Conservation (phyloP, 1,140 invertebrate genomes). For the Aphidius gifuensis region DNA sequence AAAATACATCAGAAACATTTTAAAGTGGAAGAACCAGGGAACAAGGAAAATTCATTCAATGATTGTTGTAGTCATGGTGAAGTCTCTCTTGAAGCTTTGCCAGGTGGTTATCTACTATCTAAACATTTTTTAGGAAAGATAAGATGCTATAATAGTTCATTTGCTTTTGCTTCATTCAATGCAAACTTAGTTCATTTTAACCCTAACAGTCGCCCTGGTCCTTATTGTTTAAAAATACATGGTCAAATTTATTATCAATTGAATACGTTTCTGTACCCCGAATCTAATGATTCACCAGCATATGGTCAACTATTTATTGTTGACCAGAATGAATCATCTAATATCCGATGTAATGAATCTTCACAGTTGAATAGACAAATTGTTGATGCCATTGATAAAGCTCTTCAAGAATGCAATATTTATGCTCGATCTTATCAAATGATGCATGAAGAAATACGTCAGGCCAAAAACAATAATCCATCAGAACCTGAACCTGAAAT, state of each 20-base stretch:
- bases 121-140: too few relatives aligned
- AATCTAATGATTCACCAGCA: slow-evolving; percentile 11
- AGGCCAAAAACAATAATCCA: neutral
- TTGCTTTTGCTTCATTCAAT: too few relatives aligned
- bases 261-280: slow-evolving; percentile 1
- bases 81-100: too few relatives aligned
- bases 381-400: slow-evolving; percentile 3
- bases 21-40: too few relatives aligned
- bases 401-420: slow-evolving; percentile 9
- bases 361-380: slow-evolving; percentile 7
- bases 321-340: slow-evolving; percentile 8
- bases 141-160: too few relatives aligned
- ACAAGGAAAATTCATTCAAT: too few relatives aligned
- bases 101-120: too few relatives aligned
- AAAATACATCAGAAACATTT: too few relatives aligned
- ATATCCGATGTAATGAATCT: neutral
- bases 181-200: too few relatives aligned
- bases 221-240: too few relatives aligned
- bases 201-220: too few relatives aligned
- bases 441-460: neutral
- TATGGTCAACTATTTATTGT: slow-evolving; percentile 22
- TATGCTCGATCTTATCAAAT: slow-evolving; percentile 15
- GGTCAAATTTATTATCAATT: slow-evolving; percentile 1
- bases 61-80: too few relatives aligned
- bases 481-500: slow-evolving; percentile 8